Evolutionary conservation across 2,888 invertebrate species (phyloP).

Genomic region (Sericinus montela): DNA sequence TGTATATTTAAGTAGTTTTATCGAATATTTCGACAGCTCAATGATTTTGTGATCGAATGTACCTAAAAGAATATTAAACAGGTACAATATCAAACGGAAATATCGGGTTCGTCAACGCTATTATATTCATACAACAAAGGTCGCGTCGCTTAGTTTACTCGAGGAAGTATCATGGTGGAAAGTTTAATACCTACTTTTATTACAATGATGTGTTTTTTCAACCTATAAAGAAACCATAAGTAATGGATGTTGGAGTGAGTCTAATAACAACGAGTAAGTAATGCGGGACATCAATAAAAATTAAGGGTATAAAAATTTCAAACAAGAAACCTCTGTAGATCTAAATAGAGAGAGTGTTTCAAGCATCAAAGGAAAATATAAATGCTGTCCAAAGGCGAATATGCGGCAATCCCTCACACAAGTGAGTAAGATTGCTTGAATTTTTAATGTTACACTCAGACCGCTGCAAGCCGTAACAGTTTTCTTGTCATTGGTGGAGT

Average conservation of each 20-base stretch:
- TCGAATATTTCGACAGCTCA: constrained; percentile 11
- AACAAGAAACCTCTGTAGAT: constrained; percentile 5
- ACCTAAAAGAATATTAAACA: constrained; percentile 49
- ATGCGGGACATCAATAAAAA: constrained; percentile 4
- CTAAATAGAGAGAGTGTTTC: constrained; percentile 31
- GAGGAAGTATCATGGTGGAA: constrained; percentile 34
- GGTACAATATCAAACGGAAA: constrained; percentile 63
- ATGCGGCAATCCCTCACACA: constrained; percentile 78
- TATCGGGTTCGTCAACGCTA: constrained; percentile 58
- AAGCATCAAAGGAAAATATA: constrained; percentile 74
- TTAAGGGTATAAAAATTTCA: constrained; percentile 15
- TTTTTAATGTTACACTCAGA: constrained; percentile 80
- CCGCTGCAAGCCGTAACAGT: constrained; percentile 79
- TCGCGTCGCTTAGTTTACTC: constrained; percentile 43
- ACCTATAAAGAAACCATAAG: not conserved
- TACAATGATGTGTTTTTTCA: not conserved
- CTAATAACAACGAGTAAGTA: not conserved
- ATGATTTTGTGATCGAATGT: constrained; percentile 40
- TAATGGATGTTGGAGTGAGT: too few species aligned
- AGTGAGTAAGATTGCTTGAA: constrained; percentile 77
- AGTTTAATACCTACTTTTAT: constrained; percentile 21
- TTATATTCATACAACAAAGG: constrained; percentile 62
- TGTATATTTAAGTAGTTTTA: constrained; percentile 21
- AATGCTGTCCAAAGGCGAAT: constrained; percentile 77
- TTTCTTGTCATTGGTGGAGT: constrained; percentile 78